A percentile compares a stretch with the other conserved stretches of the same genome.
Conservation (phyloP, 2,113 vertebrate genomes). For the Erythrolamprus reginae region DNA sequence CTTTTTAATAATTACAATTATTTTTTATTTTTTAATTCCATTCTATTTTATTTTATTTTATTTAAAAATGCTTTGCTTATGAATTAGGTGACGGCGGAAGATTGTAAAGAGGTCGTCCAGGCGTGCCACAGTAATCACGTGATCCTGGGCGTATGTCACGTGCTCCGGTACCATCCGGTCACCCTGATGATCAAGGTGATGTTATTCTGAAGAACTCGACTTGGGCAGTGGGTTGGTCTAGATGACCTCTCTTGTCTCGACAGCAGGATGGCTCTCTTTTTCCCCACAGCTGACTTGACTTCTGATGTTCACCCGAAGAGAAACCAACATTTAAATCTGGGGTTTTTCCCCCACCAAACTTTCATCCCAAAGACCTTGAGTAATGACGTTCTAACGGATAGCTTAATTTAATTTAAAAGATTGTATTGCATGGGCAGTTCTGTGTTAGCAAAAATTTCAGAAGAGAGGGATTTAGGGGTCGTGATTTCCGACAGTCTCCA, state of each 20-base stretch:
- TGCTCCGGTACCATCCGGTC: slow-evolving; percentile 75
- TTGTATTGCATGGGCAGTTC: too few relatives aligned
- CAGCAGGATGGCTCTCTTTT: neutral
- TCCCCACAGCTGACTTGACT: neutral
- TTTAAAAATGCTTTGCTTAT: neutral
- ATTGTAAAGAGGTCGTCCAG: slow-evolving; percentile 71
- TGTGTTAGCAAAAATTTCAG: too few relatives aligned
- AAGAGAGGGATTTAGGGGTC: too few relatives aligned
- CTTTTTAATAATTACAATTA: neutral
- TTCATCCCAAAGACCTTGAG: neutral
- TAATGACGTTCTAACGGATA: neutral
- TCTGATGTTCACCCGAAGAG: neutral
- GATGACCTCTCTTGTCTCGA: neutral
- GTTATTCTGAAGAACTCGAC: neutral
- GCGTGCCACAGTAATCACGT: slow-evolving; percentile 65
- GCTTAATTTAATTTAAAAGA: neutral
- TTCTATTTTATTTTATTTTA: too few relatives aligned
- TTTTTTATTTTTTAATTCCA: too few relatives aligned
- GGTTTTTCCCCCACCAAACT: neutral
- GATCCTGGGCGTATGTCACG: slow-evolving; percentile 77
- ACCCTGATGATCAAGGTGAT: slow-evolving; percentile 75
- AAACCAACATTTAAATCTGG: neutral
- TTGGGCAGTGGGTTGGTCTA: neutral
- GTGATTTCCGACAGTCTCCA: too few relatives aligned
- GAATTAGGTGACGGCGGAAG: slow-evolving; percentile 69